A percentile compares a stretch with the other conserved stretches of the same genome.
phyloP scores from a whole-genome alignment of 2,113 vertebrate genomes.

The Thalassarche chlororhynchos region DNA sequence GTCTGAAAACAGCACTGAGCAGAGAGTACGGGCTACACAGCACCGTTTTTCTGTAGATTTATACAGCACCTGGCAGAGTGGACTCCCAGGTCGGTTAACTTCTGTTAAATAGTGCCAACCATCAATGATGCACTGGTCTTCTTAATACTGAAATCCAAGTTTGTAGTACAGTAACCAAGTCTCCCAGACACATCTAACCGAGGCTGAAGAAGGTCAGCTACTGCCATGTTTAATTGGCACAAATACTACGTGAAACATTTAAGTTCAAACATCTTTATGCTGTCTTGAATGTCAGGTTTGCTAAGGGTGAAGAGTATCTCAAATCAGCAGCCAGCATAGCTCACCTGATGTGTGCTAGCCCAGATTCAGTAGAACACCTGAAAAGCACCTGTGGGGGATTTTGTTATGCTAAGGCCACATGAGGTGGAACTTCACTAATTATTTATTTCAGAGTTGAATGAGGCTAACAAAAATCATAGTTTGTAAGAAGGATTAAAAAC shows the following conservation, averaged over 20 bases:
- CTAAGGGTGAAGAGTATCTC: neutral
- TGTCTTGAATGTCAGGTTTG: neutral
- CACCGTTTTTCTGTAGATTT: neutral
- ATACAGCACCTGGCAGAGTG: neutral
- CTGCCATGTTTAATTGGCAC: neutral
- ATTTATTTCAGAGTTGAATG: neutral
- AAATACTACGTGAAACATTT: neutral
- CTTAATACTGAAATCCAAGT: neutral
- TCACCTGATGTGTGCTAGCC: neutral
- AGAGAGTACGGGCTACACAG: neutral
- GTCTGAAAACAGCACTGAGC: neutral
- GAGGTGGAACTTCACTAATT: neutral
- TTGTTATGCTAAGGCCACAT: neutral
- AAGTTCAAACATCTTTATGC: neutral
- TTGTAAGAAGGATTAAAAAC: neutral
- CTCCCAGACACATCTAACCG: neutral
- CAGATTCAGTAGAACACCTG: neutral
- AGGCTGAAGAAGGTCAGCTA: neutral
- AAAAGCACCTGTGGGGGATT: neutral
- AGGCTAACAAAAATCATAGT: neutral
- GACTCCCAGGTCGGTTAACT: neutral
- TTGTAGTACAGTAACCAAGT: neutral
- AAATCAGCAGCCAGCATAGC: neutral
- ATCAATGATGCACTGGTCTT: fast-evolving
- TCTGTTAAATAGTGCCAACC: neutral